Conservation (phyloP, 1,140 invertebrate genomes). For the Rhagoletis pomonella region DNA sequence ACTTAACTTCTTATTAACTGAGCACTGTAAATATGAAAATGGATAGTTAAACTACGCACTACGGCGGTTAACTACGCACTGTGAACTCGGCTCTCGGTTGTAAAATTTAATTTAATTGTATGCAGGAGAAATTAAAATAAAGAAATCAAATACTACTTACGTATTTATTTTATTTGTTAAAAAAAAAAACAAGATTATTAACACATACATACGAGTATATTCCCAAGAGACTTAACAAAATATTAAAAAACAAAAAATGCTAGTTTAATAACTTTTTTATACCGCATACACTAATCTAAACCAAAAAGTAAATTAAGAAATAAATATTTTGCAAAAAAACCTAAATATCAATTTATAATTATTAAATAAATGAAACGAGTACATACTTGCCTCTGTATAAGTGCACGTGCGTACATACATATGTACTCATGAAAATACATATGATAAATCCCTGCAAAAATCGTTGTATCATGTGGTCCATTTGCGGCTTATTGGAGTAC, state of each 20-base stretch:
- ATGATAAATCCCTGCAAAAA: too few species aligned
- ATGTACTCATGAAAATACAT: background rate
- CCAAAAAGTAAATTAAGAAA: constrained; percentile 5
- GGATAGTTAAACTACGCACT: too few species aligned
- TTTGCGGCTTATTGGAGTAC: too few species aligned
- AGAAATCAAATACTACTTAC: background rate
- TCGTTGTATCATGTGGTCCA: too few species aligned
- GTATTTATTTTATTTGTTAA: constrained; percentile 34
- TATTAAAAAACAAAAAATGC: constrained; percentile 10
- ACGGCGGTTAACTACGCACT: too few species aligned
- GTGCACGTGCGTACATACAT: background rate
- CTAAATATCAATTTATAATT: background rate
- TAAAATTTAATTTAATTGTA: background rate
- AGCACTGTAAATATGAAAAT: too few species aligned
- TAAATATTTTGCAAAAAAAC: background rate
- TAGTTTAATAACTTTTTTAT: constrained; percentile 48
- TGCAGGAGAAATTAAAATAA: background rate
- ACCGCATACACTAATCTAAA: background rate
- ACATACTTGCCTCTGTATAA: constrained; percentile 3
- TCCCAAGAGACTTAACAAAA: constrained; percentile 50
- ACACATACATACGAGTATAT: constrained; percentile 50
- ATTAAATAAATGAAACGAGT: background rate
- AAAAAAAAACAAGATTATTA: constrained; percentile 11
- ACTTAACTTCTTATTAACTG: too few species aligned
- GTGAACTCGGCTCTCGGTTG: too few species aligned